phyloP scores from a whole-genome alignment of 2,113 vertebrate species.

The Sclerurus mexicanus region DNA sequence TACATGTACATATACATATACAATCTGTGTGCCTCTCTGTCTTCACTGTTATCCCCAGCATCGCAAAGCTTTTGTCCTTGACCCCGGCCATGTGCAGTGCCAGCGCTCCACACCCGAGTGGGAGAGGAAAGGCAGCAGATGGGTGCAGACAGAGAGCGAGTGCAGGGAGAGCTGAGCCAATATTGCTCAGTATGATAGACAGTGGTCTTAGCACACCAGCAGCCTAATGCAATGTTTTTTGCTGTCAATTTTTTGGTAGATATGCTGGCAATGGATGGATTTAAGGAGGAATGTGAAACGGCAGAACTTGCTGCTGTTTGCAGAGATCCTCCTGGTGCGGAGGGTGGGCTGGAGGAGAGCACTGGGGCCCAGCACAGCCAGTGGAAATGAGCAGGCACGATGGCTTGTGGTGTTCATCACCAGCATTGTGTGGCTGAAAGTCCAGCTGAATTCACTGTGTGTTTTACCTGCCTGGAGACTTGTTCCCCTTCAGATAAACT shows the following conservation, averaged over 20 bases:
- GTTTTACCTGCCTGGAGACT: neutral
- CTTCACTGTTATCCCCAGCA: neutral
- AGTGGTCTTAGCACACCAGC: constrained; percentile 65
- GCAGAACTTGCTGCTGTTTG: neutral
- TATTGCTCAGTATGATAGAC: constrained; percentile 61
- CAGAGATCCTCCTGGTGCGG: neutral
- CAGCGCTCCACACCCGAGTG: neutral
- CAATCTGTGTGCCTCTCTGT: neutral
- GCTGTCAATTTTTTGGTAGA: neutral
- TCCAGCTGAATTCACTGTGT: neutral
- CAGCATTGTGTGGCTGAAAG: neutral
- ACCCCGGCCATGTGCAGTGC: neutral
- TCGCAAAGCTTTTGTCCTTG: constrained; percentile 17
- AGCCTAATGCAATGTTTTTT: constrained; percentile 20
- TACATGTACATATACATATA: fast-evolving
- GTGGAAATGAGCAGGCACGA: neutral
- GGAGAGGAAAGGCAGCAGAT: constrained; percentile 55
- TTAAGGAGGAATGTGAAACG: constrained; percentile 38
- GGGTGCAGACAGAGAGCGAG: constrained; percentile 40
- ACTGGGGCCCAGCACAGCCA: fast-evolving
- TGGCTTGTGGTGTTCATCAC: neutral
- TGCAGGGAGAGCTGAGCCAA: constrained; percentile 6
- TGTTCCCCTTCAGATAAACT: neutral
- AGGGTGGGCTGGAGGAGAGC: neutral
- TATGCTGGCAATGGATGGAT: neutral